Conservation (phyloP, 2,113 vertebrate species). For the Scortum barcoo region DNA sequence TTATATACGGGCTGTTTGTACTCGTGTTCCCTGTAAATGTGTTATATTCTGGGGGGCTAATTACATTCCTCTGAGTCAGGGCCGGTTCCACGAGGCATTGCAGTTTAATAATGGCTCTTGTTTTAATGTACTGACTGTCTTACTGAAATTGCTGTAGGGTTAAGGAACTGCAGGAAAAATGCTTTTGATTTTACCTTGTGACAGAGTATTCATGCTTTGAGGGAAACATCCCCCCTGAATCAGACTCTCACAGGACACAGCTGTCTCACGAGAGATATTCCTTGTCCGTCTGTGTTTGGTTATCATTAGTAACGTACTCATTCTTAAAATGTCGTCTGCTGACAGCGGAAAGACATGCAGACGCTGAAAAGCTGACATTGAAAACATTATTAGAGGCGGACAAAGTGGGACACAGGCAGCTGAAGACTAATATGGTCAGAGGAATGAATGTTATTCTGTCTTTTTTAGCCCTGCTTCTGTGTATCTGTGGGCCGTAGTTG, state of each 20-base stretch:
- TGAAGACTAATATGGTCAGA: neutral
- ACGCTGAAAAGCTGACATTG: neutral
- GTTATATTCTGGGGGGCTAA: neutral
- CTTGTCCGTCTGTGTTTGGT: neutral
- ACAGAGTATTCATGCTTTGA: neutral
- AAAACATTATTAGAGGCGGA: neutral
- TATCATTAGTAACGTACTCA: neutral
- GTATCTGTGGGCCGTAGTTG: neutral
- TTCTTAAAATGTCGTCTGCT: constrained; percentile 14
- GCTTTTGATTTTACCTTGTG: constrained; percentile 7
- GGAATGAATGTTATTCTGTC: constrained; percentile 26
- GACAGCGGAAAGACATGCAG: constrained; percentile 12
- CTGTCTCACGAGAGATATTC: neutral
- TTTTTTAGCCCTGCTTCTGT: neutral
- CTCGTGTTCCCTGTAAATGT: constrained; percentile 21
- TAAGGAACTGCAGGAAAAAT: neutral
- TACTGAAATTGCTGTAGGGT: neutral
- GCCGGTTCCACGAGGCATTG: neutral
- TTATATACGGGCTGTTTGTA: constrained; percentile 39
- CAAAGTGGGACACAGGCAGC: constrained; percentile 16
- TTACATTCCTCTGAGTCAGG: constrained; percentile 5
- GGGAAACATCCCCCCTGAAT: constrained; percentile 1
- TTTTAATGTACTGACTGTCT: neutral
- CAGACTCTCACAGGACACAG: neutral
- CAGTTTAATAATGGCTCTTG: neutral